Evolutionary conservation across 2,888 invertebrate species (phyloP).

Genomic region (Metopia argyrocephala): DNA sequence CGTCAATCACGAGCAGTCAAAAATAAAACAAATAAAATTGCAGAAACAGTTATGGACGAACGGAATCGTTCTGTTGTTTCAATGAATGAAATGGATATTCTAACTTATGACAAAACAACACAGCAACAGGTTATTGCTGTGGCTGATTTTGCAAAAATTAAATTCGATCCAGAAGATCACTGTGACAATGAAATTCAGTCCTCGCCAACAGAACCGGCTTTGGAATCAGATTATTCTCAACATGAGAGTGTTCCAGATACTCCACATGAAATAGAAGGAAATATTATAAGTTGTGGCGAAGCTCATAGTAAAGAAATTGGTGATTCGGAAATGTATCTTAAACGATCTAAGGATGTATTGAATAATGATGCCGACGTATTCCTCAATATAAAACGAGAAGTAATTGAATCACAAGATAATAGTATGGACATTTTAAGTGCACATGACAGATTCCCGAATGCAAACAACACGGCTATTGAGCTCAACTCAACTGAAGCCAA

Average conservation of each 20-base stretch:
- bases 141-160: conserved; percentile 38
- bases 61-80: background rate
- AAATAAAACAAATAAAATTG: background rate
- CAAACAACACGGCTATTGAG: background rate
- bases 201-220: background rate
- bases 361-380: background rate
- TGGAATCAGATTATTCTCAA: too few relatives aligned
- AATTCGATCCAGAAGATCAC: background rate
- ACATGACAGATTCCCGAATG: background rate
- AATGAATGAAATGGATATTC: background rate
- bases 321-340: background rate
- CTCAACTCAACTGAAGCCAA: background rate
- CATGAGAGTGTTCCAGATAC: too few relatives aligned
- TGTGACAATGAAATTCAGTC: background rate
- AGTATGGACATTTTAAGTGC: background rate
- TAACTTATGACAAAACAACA: background rate
- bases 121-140: background rate
- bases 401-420: background rate
- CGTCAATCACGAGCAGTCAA: too few relatives aligned
- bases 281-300: too few relatives aligned
- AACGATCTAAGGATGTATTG: background rate
- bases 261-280: too few relatives aligned
- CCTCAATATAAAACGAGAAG: background rate
- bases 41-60: conserved; percentile 3
- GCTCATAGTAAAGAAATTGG: background rate